These are phyloP conservation scores for Limnephilus lunatus DNA, from an alignment of 2,888 invertebrate species.

Conservation along the genomic window DNA sequence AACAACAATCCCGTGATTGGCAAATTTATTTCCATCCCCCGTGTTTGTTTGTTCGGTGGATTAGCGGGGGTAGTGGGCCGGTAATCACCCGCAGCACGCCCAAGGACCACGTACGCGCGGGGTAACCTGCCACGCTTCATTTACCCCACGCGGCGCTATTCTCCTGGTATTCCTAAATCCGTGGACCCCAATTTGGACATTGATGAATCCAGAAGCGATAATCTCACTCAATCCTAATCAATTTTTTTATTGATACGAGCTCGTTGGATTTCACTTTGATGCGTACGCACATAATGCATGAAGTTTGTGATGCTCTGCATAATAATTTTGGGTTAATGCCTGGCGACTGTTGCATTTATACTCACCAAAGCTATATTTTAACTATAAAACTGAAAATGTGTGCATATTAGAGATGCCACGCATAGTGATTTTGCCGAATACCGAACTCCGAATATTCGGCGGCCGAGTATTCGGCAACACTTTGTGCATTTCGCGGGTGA, in stretches of 20 bases:
- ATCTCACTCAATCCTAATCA: neutral
- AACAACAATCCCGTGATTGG: neutral
- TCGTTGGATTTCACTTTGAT: neutral
- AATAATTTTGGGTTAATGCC: neutral
- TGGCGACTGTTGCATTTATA: no score
- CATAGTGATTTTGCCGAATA: no score
- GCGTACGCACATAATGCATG: neutral
- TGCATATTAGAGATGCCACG: no score
- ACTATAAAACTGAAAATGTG: no score
- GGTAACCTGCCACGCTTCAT: neutral
- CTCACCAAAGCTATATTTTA: neutral
- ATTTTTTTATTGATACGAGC: neutral
- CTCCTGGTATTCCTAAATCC: neutral
- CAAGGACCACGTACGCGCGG: neutral
- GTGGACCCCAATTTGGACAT: neutral
- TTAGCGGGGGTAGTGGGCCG: neutral
- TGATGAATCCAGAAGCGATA: neutral
- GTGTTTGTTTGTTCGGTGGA: neutral
- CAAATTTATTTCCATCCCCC: neutral
- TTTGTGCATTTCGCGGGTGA: no score
- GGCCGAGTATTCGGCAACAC: no score
- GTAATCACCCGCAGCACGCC: neutral
- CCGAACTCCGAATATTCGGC: no score
- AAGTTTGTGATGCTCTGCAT: neutral
- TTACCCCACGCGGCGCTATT: neutral